These are phyloP conservation scores for Chaetorhynchus papuensis DNA, from an alignment of 2,113 vertebrate species.

Conservation along the genomic window DNA sequence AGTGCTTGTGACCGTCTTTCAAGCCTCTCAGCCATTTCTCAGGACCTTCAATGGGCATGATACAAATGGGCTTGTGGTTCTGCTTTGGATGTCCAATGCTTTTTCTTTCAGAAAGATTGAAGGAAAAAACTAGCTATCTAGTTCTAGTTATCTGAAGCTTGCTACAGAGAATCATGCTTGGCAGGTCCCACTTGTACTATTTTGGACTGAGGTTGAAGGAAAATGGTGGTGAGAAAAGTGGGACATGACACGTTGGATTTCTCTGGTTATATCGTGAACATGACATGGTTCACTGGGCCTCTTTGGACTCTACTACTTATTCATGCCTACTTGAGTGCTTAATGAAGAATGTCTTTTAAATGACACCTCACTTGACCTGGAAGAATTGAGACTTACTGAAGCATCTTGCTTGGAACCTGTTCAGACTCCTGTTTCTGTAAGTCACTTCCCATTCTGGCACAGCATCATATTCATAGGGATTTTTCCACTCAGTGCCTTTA, in stretches of 20 bases:
- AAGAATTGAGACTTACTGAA: background rate
- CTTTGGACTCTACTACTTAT: background rate
- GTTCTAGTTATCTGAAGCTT: background rate
- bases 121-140: background rate
- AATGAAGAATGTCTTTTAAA: background rate
- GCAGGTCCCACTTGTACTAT: background rate
- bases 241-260: background rate
- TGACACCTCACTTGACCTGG: background rate
- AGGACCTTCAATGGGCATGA: background rate
- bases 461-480: accelerated
- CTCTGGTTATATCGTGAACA: background rate
- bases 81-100: background rate
- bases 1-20: background rate
- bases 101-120: background rate
- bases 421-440: background rate
- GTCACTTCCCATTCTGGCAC: background rate
- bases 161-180: background rate
- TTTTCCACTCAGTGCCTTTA: background rate
- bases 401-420: background rate
- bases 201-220: background rate
- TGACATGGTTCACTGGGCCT: background rate
- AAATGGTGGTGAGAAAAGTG: accelerated
- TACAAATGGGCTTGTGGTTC: background rate
- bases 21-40: background rate
- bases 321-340: background rate